phyloP scores from a whole-genome alignment of 2,888 invertebrate genomes.

The Amorpha juglandis region DNA sequence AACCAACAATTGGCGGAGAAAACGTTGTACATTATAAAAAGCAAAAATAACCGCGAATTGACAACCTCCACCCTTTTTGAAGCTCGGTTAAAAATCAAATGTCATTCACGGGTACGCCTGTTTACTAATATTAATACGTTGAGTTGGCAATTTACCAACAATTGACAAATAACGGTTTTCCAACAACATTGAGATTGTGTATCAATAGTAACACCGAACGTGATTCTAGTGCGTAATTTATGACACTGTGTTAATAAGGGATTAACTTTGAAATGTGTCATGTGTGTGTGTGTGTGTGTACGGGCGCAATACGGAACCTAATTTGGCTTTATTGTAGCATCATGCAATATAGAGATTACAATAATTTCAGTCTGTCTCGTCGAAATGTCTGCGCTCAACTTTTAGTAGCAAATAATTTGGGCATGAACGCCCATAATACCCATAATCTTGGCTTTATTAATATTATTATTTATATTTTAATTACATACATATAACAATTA shows the following conservation, averaged over 20 bases:
- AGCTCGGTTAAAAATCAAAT: too few species aligned
- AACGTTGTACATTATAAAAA: too few species aligned
- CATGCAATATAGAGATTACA: not conserved
- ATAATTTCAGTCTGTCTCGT: not conserved
- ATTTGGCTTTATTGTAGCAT: constrained; percentile 8
- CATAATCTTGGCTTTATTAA: too few species aligned
- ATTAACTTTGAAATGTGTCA: constrained; percentile 12
- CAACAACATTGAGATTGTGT: constrained; percentile 31
- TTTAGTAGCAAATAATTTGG: too few species aligned
- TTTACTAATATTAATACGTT: not conserved
- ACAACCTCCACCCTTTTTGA: too few species aligned
- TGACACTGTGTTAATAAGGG: constrained; percentile 21
- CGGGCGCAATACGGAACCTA: not conserved
- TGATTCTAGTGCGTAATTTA: constrained; percentile 26
- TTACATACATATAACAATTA: too few species aligned
- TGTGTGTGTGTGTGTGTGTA: too few species aligned
- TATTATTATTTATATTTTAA: too few species aligned
- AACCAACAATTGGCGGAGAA: too few species aligned
- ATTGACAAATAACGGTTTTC: constrained; percentile 32
- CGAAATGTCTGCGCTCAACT: not conserved
- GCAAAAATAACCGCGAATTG: too few species aligned
- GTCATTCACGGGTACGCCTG: not conserved
- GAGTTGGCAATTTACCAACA: constrained; percentile 30
- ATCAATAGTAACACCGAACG: constrained; percentile 12
- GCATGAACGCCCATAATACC: too few species aligned